A percentile compares a stretch with the other conserved stretches of the same genome.
phyloP scores from a whole-genome alignment of 2,797 vertebrate genomes.

The Micrastur ruficollis region DNA sequence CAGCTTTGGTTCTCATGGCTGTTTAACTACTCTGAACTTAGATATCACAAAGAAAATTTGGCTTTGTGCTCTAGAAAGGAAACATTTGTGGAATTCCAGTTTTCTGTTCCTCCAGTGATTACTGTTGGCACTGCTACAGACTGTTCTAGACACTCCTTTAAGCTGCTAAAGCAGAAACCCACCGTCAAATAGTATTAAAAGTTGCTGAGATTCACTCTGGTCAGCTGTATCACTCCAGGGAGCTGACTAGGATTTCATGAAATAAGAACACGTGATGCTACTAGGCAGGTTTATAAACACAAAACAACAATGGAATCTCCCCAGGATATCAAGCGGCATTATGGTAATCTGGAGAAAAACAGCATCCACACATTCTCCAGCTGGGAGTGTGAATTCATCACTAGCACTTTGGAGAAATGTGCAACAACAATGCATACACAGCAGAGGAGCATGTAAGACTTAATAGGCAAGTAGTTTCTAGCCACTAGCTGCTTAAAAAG shows the following conservation, averaged over 20 bases:
- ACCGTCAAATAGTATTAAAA: background rate
- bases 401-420: background rate
- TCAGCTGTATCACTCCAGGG: background rate
- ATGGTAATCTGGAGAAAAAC: background rate
- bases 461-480: background rate
- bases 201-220: background rate
- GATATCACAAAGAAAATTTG: background rate
- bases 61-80: background rate
- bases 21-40: background rate
- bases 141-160: background rate
- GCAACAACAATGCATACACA: fast-evolving
- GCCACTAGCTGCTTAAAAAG: background rate
- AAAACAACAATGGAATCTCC: background rate
- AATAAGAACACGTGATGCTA: background rate
- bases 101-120: background rate
- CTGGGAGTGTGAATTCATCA: background rate
- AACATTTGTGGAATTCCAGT: background rate
- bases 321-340: background rate
- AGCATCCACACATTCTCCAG: background rate
- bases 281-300: background rate
- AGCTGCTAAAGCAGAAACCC: background rate
- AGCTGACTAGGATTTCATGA: background rate
- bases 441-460: background rate
- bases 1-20: background rate
- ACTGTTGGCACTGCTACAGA: background rate